Conservation (phyloP, 37 sponge, comb jelly and placozoan genomes). For the Beroe forskalii region DNA sequence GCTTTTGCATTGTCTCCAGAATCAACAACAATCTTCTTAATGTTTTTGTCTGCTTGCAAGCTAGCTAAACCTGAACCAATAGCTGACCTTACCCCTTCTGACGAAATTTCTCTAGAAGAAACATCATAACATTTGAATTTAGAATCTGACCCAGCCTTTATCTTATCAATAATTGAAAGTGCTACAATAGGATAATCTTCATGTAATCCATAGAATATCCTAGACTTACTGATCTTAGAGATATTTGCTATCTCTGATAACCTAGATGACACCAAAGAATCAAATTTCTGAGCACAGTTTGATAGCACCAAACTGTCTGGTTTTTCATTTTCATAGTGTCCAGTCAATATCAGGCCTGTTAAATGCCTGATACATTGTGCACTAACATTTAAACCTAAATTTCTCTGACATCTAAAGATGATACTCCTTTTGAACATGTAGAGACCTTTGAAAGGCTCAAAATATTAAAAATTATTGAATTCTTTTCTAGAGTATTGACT, state of each 20-base stretch:
- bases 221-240: background rate
- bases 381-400: background rate
- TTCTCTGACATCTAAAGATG: too few relatives aligned
- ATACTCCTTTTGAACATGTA: too few relatives aligned
- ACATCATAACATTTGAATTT: background rate
- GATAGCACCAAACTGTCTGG: background rate
- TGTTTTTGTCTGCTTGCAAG: background rate
- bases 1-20: slow-evolving; percentile 67
- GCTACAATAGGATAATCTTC: slow-evolving; percentile 8
- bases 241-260: background rate
- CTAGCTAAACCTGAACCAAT: slow-evolving; percentile 13
- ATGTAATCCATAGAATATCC: slow-evolving; percentile 26
- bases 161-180: background rate
- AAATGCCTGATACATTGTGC: background rate
- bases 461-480: too few relatives aligned
- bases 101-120: background rate
- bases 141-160: background rate
- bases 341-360: slow-evolving; percentile 26
- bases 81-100: background rate
- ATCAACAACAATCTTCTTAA: slow-evolving; percentile 12
- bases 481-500: too few relatives aligned
- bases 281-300: slow-evolving; percentile 4
- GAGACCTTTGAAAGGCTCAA: too few relatives aligned
- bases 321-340: background rate
- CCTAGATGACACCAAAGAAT: background rate